Conservation (phyloP, 2,113 vertebrate species). For the Ondatra zibethicus region DNA sequence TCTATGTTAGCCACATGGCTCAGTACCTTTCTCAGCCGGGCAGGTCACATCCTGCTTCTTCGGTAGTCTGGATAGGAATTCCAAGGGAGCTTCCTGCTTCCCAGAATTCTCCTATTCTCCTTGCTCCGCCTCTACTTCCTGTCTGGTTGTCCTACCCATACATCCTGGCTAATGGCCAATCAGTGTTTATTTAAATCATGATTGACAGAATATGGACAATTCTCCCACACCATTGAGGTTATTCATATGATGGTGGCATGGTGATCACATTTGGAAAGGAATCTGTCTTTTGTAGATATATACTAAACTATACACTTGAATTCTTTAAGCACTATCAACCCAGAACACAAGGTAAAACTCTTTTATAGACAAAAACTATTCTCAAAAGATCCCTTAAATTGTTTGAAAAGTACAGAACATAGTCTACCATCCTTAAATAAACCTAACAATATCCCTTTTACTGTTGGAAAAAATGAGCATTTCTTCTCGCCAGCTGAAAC, state of each 20-base stretch:
- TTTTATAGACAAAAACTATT: slow-evolving; percentile 43
- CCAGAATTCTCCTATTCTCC: no score
- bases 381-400: slow-evolving; percentile 43
- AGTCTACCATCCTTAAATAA: slow-evolving; percentile 62
- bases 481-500: slow-evolving; percentile 54
- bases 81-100: no score
- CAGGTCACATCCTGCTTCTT: no score
- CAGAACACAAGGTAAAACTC: slow-evolving; percentile 38
- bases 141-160: no score
- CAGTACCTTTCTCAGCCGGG: no score
- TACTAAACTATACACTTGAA: background rate
- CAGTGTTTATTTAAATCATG: no score
- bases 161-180: no score
- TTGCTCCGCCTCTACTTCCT: no score
- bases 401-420: slow-evolving; percentile 33
- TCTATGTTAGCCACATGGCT: no score
- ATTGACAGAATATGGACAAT: no score
- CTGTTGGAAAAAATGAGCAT: slow-evolving; percentile 46
- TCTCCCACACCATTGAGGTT: no score
- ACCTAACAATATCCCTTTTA: slow-evolving; percentile 30
- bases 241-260: background rate
- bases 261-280: background rate
- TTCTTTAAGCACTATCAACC: slow-evolving; percentile 5
- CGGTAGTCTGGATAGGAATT: no score
- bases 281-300: slow-evolving; percentile 36